Evolutionary conservation across 1,140 invertebrate genomes (phyloP).

Genomic region (Tetramorium simillimum): DNA sequence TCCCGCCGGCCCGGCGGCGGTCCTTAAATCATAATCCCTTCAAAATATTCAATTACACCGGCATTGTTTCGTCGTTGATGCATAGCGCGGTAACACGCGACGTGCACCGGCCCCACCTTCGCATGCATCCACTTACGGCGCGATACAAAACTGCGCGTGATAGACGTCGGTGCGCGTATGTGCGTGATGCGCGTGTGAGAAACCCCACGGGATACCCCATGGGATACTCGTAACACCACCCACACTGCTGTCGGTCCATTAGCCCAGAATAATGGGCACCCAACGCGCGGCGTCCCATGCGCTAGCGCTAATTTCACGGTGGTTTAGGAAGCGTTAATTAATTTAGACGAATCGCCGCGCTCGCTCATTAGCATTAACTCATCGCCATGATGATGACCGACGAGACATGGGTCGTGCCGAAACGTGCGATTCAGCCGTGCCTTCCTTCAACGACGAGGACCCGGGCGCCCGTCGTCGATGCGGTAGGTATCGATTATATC

Average conservation of each 20-base stretch:
- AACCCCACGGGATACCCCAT: conserved; percentile 10
- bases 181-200: conserved; percentile 7
- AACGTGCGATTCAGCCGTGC: conserved; percentile 25
- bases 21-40: conserved; percentile 58
- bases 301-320: conserved; percentile 56
- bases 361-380: conserved; percentile 56
- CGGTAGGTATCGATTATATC: conserved; percentile 51
- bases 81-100: conserved; percentile 58
- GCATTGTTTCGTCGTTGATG: conserved; percentile 59
- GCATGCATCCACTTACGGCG: conserved; percentile 42
- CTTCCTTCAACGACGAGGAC: not conserved
- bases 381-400: conserved; percentile 42
- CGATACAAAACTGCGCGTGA: conserved; percentile 26
- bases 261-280: conserved; percentile 46
- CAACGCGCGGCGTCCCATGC: conserved; percentile 38
- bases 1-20: conserved; percentile 28
- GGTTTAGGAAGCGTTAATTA: conserved; percentile 60
- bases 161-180: not conserved
- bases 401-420: conserved; percentile 22
- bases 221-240: conserved; percentile 5
- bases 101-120: conserved; percentile 43
- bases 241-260: conserved; percentile 47
- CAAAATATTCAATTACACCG: conserved; percentile 60
- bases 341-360: conserved; percentile 54
- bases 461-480: conserved; percentile 13